Conservation (phyloP, 2,797 vertebrate genomes). For the Clamator glandarius region DNA sequence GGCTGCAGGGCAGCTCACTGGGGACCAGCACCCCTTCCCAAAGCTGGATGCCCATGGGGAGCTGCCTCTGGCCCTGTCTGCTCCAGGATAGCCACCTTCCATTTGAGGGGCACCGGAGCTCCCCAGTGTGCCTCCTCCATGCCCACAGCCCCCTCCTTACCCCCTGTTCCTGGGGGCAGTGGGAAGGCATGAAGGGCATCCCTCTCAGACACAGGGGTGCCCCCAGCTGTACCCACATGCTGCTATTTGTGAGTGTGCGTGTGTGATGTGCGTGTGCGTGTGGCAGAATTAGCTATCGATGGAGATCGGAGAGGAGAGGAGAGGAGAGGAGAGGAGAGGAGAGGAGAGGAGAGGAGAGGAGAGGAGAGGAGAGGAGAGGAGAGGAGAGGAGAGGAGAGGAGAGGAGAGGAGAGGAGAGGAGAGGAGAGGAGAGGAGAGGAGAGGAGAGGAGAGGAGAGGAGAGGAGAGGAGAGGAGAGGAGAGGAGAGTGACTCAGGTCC, state of each 20-base stretch:
- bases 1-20: neutral
- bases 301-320: neutral
- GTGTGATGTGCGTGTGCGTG: neutral
- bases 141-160: neutral
- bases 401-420: neutral
- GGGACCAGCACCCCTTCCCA: neutral
- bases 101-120: neutral
- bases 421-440: too few species aligned
- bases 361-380: too few species aligned
- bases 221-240: constrained; percentile 48
- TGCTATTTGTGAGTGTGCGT: constrained; percentile 64
- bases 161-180: neutral
- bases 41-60: neutral
- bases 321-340: neutral
- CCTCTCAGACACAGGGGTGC: neutral
- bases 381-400: neutral
- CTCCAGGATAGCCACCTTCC: neutral
- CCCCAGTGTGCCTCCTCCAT: neutral
- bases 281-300: neutral
- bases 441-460: too few species aligned
- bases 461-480: neutral
- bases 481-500: neutral
- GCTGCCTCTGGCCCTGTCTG: neutral
- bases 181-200: neutral
- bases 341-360: too few species aligned